Conservation (phyloP, 2,888 invertebrate species). For the Galeopsomyia nigrocyanea region DNA sequence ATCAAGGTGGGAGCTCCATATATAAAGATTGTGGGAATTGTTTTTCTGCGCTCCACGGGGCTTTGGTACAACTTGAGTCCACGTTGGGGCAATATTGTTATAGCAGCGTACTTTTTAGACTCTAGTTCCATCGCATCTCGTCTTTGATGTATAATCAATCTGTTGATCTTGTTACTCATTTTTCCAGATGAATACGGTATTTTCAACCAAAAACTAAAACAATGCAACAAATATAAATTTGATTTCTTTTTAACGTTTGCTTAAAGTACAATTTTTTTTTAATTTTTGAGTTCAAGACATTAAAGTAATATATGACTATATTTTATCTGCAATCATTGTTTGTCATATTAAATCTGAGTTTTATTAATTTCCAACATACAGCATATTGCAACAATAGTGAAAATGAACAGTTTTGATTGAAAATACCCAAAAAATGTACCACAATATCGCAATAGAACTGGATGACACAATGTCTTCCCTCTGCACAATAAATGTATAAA, state of each 20-base stretch:
- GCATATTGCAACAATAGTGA: neutral
- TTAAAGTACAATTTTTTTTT: neutral
- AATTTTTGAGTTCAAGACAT: too few species aligned
- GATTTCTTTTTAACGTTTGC: neutral
- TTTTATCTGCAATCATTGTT: too few species aligned
- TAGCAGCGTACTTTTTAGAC: slow-evolving; percentile 60
- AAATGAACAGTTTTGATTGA: slow-evolving; percentile 26
- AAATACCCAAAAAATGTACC: slow-evolving; percentile 29
- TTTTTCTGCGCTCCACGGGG: slow-evolving; percentile 65
- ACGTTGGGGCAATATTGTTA: slow-evolving; percentile 61
- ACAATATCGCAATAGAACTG: slow-evolving; percentile 41
- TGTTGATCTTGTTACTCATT: slow-evolving; percentile 46
- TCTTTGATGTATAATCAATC: slow-evolving; percentile 42
- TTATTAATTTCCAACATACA: too few species aligned
- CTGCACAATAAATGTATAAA: slow-evolving; percentile 45
- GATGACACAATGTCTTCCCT: slow-evolving; percentile 43
- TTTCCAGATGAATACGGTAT: slow-evolving; percentile 23
- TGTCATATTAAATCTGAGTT: too few species aligned
- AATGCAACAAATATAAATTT: neutral
- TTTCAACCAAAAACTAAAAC: slow-evolving; percentile 28
- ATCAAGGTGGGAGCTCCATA: slow-evolving; percentile 54
- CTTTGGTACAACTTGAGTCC: slow-evolving; percentile 48
- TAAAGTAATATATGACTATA: too few species aligned
- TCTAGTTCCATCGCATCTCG: slow-evolving; percentile 45
- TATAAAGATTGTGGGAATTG: slow-evolving; percentile 66